These are phyloP conservation scores for Trigoniulus corallinus DNA, from an alignment of 1,140 invertebrate species.

Conservation along the genomic window DNA sequence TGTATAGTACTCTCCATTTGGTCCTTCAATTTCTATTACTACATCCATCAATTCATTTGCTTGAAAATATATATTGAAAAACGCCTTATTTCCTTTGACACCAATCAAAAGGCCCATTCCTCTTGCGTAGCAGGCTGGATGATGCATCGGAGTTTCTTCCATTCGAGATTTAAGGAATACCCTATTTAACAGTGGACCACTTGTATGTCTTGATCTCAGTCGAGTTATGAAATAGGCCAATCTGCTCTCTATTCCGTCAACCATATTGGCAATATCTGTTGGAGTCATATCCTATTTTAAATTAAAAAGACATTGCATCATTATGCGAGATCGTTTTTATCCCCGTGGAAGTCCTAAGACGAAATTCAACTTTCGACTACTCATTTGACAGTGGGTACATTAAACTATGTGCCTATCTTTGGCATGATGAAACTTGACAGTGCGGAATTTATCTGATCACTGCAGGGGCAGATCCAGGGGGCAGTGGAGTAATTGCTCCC, in stretches of 20 bases:
- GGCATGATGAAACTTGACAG: too few relatives aligned
- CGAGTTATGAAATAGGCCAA: not conserved
- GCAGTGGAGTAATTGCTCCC: too few relatives aligned
- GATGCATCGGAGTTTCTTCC: conserved; percentile 3
- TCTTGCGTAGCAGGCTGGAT: conserved; percentile 10
- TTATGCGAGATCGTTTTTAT: too few relatives aligned
- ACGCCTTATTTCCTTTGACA: conserved; percentile 18
- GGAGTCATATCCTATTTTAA: conserved; percentile 13
- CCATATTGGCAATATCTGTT: conserved; percentile 22
- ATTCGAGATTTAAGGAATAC: conserved; percentile 7
- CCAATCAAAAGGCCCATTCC: conserved; percentile 20
- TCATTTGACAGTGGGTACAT: too few relatives aligned
- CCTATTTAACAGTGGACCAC: too few relatives aligned
- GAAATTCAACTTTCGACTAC: too few relatives aligned
- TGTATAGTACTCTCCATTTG: conserved; percentile 18
- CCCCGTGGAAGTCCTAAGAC: too few relatives aligned
- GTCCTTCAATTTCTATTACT: conserved; percentile 19
- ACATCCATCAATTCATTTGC: conserved; percentile 17
- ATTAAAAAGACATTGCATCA: too few relatives aligned
- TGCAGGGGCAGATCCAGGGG: too few relatives aligned
- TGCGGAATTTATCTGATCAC: too few relatives aligned
- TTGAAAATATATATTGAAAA: conserved; percentile 18
- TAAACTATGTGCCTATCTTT: too few relatives aligned
- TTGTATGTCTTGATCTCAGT: conserved; percentile 13
- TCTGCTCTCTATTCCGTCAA: conserved; percentile 1